Conservation (phyloP, 2,888 invertebrate species). For the Lathronympha strigana region DNA sequence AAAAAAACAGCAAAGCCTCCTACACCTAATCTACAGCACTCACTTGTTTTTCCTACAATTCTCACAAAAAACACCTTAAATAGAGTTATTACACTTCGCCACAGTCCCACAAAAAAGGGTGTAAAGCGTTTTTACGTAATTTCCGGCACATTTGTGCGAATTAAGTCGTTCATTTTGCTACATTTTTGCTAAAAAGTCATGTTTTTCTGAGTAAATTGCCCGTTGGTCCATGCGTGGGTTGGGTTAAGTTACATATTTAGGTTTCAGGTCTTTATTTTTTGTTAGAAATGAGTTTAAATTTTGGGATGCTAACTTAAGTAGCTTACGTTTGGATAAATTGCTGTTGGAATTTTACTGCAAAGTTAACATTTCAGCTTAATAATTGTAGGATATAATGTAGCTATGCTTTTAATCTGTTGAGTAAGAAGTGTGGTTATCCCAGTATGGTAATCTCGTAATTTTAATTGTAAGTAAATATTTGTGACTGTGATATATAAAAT, state of each 20-base stretch:
- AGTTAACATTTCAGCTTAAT: no score
- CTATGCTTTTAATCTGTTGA: no score
- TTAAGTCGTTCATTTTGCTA: conserved; percentile 30
- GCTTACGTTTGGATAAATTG: no score
- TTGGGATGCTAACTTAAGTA: no score
- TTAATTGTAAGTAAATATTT: no score
- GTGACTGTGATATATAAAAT: no score
- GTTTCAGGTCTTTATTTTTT: neutral
- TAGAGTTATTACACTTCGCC: conserved; percentile 30
- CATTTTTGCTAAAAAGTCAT: conserved; percentile 26
- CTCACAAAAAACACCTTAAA: conserved; percentile 33
- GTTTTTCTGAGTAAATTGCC: conserved; percentile 15
- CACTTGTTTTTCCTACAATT: conserved; percentile 5
- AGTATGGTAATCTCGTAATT: no score
- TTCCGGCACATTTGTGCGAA: conserved; percentile 27
- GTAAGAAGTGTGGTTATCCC: no score
- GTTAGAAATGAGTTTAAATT: no score
- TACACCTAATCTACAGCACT: conserved; percentile 11
- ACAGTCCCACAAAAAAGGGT: conserved; percentile 34
- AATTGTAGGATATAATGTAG: no score
- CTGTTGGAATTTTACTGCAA: no score
- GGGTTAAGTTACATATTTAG: conserved; percentile 4
- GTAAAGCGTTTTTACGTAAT: conserved; percentile 21
- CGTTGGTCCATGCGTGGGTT: neutral
- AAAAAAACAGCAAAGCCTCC: neutral